A percentile compares a stretch with the other conserved stretches of the same genome.
phyloP scores from a whole-genome alignment of 2,888 invertebrate genomes.

The Lamproptera curius region DNA sequence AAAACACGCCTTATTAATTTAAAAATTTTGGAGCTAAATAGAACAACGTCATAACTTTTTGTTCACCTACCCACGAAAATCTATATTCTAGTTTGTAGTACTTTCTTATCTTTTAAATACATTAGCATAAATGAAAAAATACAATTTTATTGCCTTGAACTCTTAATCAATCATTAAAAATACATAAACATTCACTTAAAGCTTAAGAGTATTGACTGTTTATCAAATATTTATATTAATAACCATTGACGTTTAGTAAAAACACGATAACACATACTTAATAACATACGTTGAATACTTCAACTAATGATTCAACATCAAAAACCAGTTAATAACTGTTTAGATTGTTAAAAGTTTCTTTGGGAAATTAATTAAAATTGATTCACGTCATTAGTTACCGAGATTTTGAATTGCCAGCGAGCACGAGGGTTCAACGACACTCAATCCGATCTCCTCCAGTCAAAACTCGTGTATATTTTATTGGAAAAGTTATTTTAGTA shows the following conservation, averaged over 20 bases:
- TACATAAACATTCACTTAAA: not conserved
- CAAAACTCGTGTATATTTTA: constrained; percentile 20
- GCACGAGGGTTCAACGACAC: constrained; percentile 18
- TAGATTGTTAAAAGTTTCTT: too few relatives aligned
- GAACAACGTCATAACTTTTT: too few relatives aligned
- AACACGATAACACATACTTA: constrained; percentile 5
- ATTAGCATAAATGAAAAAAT: too few relatives aligned
- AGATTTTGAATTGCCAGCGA: constrained; percentile 16
- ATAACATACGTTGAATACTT: not conserved
- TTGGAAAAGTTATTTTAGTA: constrained; percentile 22
- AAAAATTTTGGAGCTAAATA: too few relatives aligned
- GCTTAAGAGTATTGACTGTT: constrained; percentile 11
- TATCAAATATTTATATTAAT: constrained; percentile 3
- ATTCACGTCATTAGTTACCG: constrained; percentile 15
- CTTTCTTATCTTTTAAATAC: too few relatives aligned
- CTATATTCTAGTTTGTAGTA: too few relatives aligned
- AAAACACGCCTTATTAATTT: too few relatives aligned
- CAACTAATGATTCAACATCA: not conserved
- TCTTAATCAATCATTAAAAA: too few relatives aligned
- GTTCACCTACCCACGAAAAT: too few relatives aligned
- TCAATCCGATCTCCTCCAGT: constrained; percentile 14
- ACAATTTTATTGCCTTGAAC: too few relatives aligned
- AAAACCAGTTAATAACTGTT: constrained; percentile 17
- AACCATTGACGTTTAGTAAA: constrained; percentile 4
- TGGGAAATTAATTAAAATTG: constrained; percentile 17